Base-by-base conservation (phyloP, 64 coral and sea anemone species). In the Hydrozoanthus tunicans region DNA sequence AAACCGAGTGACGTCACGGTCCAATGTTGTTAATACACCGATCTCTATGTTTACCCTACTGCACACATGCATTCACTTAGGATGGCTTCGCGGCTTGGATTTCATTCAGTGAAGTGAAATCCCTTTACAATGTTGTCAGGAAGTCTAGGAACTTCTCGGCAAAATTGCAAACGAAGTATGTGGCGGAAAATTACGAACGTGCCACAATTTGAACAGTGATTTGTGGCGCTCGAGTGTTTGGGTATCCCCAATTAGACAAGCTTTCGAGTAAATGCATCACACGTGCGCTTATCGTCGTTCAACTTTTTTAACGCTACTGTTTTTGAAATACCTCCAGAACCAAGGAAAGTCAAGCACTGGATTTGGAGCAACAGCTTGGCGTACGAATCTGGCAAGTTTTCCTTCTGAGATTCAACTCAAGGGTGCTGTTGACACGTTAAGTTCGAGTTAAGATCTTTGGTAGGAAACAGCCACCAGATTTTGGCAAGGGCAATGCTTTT, bases 11-110 rank as follows among this genome's bases (percentile, higher is more conserved):
- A 94, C 93, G 93, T 94, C 93, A 94, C 80, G 86, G 53, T 83
- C 79, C 82, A 81, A 90, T 76, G 75, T 74, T 67, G 79, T 64
- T 90, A 88, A 88, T 88, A 75, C 84, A 88, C 82, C 59, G 73
- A 32, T 77, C 70, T 55, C 71, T 78, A 62, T 94, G 88, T 94
- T 94, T 94, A 94, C 93, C 69, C 86, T 94, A 57, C 53, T 90
- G 70, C 75, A 94, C 89, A 94, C 93, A 89, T 94, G 93, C 70
- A 90, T 90, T 91, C 93, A 94, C 79, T 94, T 94, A 90, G 58
- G 79, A 76, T 90, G 86, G 63, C 86, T 77, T 57, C 43, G n/a
- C 82, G 88, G 79, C 88, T 94, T 94, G 73, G 80, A 83, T 94
- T 94, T 94, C 93, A 94, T 59, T 90, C 72, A 55, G 73, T 62